These are phyloP conservation scores for Speoplatyrhinus poulsoni DNA, from an alignment of 2,113 vertebrate species.

Conservation along the genomic window DNA sequence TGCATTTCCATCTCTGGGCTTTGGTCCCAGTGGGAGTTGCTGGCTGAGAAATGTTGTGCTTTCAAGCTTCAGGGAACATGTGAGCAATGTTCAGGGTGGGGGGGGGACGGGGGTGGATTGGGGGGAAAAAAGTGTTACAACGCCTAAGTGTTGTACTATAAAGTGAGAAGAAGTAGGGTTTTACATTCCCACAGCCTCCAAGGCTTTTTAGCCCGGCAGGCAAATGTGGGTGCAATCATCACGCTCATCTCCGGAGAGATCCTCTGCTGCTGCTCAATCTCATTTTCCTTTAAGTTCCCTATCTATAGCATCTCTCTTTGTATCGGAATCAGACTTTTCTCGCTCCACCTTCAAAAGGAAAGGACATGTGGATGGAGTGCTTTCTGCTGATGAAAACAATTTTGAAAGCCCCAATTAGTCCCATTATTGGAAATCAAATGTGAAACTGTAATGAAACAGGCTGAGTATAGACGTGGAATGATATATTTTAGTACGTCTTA, in stretches of 20 bases:
- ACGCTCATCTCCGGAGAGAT: slow-evolving; percentile 64
- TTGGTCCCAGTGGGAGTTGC: slow-evolving; percentile 75
- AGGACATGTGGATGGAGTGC: slow-evolving; percentile 24
- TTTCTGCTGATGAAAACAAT: slow-evolving; percentile 41
- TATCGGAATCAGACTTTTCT: slow-evolving; percentile 18
- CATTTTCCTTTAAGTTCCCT: slow-evolving; percentile 36
- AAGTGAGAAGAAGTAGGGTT: slow-evolving; percentile 71
- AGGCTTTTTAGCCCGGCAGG: slow-evolving; percentile 62
- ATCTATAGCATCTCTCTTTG: slow-evolving; percentile 27
- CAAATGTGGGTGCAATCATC: slow-evolving; percentile 70
- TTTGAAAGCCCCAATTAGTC: slow-evolving; percentile 29
- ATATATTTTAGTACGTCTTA: slow-evolving; percentile 42
- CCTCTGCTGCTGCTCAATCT: slow-evolving; percentile 54
- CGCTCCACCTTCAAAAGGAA: slow-evolving; percentile 22
- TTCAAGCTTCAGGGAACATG: slow-evolving; percentile 78
- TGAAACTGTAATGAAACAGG: slow-evolving; percentile 69
- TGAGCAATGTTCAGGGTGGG: slow-evolving; percentile 75
- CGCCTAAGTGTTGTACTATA: slow-evolving; percentile 73
- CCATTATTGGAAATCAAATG: slow-evolving; percentile 37
- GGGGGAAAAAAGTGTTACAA: slow-evolving; percentile 20
- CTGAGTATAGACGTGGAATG: slow-evolving; percentile 57
- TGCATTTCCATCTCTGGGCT: slow-evolving; percentile 73
- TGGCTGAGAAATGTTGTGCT: slow-evolving; percentile 78
- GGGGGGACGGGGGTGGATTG: not conserved
- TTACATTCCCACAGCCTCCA: slow-evolving; percentile 67